phyloP scores from a whole-genome alignment of 1,140 invertebrate species.

The Cydia amplana region DNA sequence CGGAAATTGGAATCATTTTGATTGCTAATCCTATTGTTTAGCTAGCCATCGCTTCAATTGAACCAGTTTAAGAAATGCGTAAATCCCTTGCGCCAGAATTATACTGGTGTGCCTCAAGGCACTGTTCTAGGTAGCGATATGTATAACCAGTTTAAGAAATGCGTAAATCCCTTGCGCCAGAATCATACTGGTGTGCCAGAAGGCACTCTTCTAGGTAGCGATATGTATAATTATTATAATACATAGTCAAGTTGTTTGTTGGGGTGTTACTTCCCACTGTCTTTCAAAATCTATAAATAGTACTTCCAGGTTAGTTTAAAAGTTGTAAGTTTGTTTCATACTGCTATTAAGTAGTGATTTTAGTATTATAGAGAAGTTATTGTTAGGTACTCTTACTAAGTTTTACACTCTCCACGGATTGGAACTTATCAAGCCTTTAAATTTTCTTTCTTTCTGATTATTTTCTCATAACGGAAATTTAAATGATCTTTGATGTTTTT shows the following conservation, averaged over 20 bases:
- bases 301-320: neutral
- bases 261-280: neutral
- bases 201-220: neutral
- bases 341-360: neutral
- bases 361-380: neutral
- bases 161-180: neutral
- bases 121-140: no score
- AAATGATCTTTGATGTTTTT: no score
- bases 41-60: neutral
- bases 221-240: neutral
- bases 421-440: no score
- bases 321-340: neutral
- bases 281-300: neutral
- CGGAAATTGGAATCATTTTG: conserved; percentile 11
- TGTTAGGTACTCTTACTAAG: no score
- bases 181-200: neutral
- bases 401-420: no score
- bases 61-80: neutral
- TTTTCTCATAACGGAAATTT: no score
- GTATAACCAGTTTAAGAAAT: neutral
- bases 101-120: neutral
- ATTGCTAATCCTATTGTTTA: neutral
- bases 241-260: neutral
- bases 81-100: neutral
- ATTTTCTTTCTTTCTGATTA: no score